Percentiles rank a stretch among this genome's conserved stretches.
phyloP scores from a whole-genome alignment of 2,888 invertebrate genomes.

The Drosophila multiciliata region DNA sequence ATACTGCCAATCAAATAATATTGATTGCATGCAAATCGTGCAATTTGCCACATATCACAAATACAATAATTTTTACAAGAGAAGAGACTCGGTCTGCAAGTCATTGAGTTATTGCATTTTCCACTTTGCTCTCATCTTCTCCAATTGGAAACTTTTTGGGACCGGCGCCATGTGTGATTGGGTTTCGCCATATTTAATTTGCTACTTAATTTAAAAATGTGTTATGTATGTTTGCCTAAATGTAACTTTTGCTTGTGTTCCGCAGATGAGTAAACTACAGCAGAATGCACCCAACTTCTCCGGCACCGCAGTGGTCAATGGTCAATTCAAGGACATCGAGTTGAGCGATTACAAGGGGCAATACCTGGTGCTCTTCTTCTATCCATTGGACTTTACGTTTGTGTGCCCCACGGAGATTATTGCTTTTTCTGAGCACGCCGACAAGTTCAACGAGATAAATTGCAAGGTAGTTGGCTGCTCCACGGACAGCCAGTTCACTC shows the following conservation, averaged over 20 bases:
- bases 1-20: slow-evolving; percentile 17
- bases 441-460: slow-evolving; percentile 92
- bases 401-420: slow-evolving; percentile 98
- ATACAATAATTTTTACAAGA: not conserved
- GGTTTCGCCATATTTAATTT: slow-evolving; percentile 31
- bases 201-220: not conserved
- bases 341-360: slow-evolving; percentile 92
- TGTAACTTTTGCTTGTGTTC: slow-evolving; percentile 6
- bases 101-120: slow-evolving; percentile 23
- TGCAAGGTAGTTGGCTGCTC: slow-evolving; percentile 96
- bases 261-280: slow-evolving; percentile 82
- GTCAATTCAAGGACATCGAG: slow-evolving; percentile 91
- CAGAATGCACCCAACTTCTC: slow-evolving; percentile 92
- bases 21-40: slow-evolving; percentile 35
- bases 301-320: slow-evolving; percentile 90
- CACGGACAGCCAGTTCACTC: slow-evolving; percentile 98
- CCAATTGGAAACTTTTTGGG: slow-evolving; percentile 25
- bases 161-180: slow-evolving; percentile 50
- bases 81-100: slow-evolving; percentile 24
- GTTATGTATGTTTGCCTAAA: slow-evolving; percentile 14
- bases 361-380: slow-evolving; percentile 96
- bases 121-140: slow-evolving; percentile 23
- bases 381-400: slow-evolving; percentile 95
- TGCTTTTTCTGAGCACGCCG: slow-evolving; percentile 96
- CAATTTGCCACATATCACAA: slow-evolving; percentile 23